Evolutionary conservation across 2,113 vertebrate genomes (phyloP).

Genomic region (Grus americana): DNA sequence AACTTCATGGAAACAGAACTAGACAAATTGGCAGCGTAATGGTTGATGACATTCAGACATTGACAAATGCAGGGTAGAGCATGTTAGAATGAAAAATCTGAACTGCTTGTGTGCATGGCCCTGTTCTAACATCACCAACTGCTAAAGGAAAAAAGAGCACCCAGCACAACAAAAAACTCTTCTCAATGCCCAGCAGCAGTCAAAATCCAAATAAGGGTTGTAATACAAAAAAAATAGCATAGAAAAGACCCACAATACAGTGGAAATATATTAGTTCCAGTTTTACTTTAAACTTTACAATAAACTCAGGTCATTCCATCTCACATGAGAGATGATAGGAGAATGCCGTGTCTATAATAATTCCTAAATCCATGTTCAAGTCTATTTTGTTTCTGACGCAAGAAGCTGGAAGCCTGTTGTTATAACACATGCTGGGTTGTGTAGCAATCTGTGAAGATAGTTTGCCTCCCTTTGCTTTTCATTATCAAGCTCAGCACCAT

Average conservation of each 20-base stretch:
- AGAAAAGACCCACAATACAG: background rate
- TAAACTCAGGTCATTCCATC: background rate
- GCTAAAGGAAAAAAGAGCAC: background rate
- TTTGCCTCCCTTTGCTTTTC: background rate
- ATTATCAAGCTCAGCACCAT: background rate
- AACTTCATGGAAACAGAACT: constrained; percentile 2
- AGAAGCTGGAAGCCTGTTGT: background rate
- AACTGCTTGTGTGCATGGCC: background rate
- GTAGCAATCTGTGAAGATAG: background rate
- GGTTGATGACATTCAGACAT: background rate
- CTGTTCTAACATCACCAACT: background rate
- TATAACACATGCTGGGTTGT: background rate
- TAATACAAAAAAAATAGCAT: background rate
- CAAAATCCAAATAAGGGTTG: background rate
- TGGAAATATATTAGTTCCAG: background rate
- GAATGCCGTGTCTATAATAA: background rate
- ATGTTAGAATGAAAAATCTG: background rate
- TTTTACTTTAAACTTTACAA: background rate
- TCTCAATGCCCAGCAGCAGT: background rate
- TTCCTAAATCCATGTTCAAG: background rate
- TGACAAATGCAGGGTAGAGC: constrained; percentile 20
- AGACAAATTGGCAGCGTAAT: constrained; percentile 26
- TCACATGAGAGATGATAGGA: background rate
- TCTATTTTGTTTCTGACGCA: background rate
- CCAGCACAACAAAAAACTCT: background rate